Conservation (phyloP, 2,797 vertebrate genomes). For the Protosalanx chinensis region DNA sequence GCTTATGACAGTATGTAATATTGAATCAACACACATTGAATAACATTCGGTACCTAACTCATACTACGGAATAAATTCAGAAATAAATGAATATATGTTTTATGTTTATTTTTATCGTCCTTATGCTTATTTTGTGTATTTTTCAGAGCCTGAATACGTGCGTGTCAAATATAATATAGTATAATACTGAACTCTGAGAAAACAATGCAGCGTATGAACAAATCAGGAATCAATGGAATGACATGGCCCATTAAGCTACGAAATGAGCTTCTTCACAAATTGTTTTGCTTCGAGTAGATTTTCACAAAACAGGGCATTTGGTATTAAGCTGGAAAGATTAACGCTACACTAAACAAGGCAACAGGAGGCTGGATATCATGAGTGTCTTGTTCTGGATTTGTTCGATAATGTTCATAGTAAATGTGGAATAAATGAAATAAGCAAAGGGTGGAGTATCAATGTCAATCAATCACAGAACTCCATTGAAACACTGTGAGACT, state of each 20-base stretch:
- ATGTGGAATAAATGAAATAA: slow-evolving; percentile 19
- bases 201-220: slow-evolving; percentile 69
- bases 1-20: too few relatives aligned
- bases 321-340: slow-evolving; percentile 68
- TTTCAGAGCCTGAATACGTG: slow-evolving; percentile 12
- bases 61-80: background rate
- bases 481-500: background rate
- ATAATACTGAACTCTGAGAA: slow-evolving; percentile 61
- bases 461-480: slow-evolving; percentile 38
- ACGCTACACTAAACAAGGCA: slow-evolving; percentile 59
- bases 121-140: slow-evolving; percentile 54
- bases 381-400: slow-evolving; percentile 34
- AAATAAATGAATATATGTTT: background rate
- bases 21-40: background rate
- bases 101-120: background rate
- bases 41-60: background rate
- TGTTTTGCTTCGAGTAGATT: slow-evolving; percentile 71
- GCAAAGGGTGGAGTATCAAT: slow-evolving; percentile 18
- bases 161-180: slow-evolving; percentile 64
- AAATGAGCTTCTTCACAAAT: slow-evolving; percentile 74
- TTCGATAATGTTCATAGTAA: slow-evolving; percentile 18
- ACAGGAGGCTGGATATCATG: slow-evolving; percentile 39
- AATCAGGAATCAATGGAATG: slow-evolving; percentile 77
- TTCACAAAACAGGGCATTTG: slow-evolving; percentile 63
- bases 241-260: slow-evolving; percentile 75